Percentiles rank a stretch among this genome's conserved stretches.
phyloP scores from a whole-genome alignment of 2,888 invertebrate genomes.

The Platypus cylindrus region DNA sequence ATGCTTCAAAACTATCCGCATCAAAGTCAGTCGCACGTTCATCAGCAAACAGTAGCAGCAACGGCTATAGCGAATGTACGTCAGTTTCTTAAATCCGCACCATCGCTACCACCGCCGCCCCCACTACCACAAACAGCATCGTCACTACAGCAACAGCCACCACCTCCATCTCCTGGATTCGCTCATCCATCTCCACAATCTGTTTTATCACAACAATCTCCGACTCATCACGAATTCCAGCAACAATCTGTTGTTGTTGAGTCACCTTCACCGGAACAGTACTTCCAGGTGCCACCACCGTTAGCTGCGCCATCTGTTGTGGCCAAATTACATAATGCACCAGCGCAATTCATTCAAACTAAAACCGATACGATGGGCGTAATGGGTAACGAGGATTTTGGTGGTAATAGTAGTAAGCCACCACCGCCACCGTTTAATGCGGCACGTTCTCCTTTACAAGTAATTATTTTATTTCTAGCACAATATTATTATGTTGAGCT shows the following conservation, averaged over 20 bases:
- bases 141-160: no score
- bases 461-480: background rate
- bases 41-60: no score
- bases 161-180: constrained; percentile 27
- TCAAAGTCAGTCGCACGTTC: no score
- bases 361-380: constrained; percentile 35
- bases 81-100: no score
- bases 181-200: constrained; percentile 21
- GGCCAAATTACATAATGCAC: constrained; percentile 19
- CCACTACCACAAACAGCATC: no score
- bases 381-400: no score
- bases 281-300: constrained; percentile 1
- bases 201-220: no score
- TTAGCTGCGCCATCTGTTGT: constrained; percentile 2
- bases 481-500: background rate
- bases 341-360: constrained; percentile 33
- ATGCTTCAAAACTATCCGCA: no score
- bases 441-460: no score
- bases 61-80: no score
- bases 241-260: no score
- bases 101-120: constrained; percentile 28
- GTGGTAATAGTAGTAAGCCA: no score
- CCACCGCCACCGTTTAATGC: constrained; percentile 40
- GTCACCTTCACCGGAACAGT: constrained; percentile 6
- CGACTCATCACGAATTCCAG: constrained; percentile 21